Percentiles rank a stretch among this genome's conserved stretches.
phyloP scores from a whole-genome alignment of 2,797 vertebrate genomes.

The Coccyzus lansbergi region DNA sequence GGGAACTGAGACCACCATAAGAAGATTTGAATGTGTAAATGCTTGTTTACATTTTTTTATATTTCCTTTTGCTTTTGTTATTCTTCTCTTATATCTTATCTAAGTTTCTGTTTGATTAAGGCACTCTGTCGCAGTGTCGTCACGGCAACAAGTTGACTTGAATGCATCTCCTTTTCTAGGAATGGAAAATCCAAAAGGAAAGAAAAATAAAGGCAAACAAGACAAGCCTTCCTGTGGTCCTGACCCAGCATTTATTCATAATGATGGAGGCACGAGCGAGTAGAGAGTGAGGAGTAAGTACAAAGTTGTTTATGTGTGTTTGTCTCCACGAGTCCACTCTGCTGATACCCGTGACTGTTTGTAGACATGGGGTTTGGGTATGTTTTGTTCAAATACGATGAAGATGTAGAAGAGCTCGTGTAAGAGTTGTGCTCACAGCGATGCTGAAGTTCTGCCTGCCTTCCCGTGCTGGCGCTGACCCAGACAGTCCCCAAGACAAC shows the following conservation, averaged over 20 bases:
- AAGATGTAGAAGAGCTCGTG: fast-evolving
- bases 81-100: background rate
- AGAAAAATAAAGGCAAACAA: background rate
- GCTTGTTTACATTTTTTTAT: background rate
- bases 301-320: background rate
- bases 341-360: background rate
- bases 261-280: background rate
- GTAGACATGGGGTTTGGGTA: background rate
- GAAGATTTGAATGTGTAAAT: background rate
- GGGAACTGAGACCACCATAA: background rate
- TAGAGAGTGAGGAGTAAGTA: background rate
- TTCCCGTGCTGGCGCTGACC: fast-evolving
- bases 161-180: conserved; percentile 8
- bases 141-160: conserved; percentile 18
- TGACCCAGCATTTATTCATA: background rate
- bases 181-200: background rate
- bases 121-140: conserved; percentile 1
- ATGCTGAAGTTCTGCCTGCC: background rate
- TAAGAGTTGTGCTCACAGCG: background rate
- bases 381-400: background rate
- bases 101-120: conserved; percentile 51
- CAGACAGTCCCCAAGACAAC: background rate
- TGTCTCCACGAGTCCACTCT: background rate
- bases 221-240: background rate
- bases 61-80: background rate